Evolutionary conservation across 2,888 invertebrate species (phyloP).

Genomic region (Drosophila prostipennis): DNA sequence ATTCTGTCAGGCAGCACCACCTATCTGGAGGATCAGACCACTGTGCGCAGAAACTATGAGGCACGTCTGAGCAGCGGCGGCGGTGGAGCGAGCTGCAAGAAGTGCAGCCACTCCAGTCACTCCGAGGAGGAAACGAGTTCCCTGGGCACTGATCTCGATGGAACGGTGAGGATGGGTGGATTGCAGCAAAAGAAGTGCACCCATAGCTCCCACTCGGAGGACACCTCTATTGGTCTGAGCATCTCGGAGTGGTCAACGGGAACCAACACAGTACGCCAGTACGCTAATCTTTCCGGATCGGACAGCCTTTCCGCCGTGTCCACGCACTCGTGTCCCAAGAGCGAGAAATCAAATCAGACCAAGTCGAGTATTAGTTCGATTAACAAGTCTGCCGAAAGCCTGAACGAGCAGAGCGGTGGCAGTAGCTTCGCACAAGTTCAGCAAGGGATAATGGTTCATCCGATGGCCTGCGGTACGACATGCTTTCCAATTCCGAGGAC

Average conservation of each 20-base stretch:
- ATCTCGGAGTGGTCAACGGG: constrained; percentile 95
- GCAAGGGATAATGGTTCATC: constrained; percentile 84
- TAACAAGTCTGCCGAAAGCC: constrained; percentile 86
- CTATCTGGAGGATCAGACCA: constrained; percentile 86
- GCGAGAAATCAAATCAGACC: constrained; percentile 87
- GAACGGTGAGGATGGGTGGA: constrained; percentile 90
- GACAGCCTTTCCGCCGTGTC: constrained; percentile 87
- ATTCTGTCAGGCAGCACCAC: constrained; percentile 86
- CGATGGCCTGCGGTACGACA: constrained; percentile 86
- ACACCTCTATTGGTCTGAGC: constrained; percentile 93
- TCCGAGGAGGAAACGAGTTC: constrained; percentile 91
- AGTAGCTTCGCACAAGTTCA: constrained; percentile 83
- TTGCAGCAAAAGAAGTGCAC: constrained; percentile 92
- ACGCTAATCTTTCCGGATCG: constrained; percentile 90
- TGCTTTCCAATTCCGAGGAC: constrained; percentile 87
- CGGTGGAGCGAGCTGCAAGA: constrained; percentile 85
- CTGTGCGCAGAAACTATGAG: constrained; percentile 84
- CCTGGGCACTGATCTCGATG: constrained; percentile 91
- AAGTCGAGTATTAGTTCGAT: constrained; percentile 86
- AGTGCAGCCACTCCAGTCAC: constrained; percentile 89
- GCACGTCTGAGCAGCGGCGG: constrained; percentile 85
- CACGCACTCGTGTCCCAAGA: constrained; percentile 86
- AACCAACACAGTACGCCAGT: constrained; percentile 92
- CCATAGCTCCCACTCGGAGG: constrained; percentile 93
- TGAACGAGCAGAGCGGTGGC: constrained; percentile 82